Evolutionary conservation across 2,113 vertebrate genomes (phyloP).

Genomic region (Pedionomus torquatus): DNA sequence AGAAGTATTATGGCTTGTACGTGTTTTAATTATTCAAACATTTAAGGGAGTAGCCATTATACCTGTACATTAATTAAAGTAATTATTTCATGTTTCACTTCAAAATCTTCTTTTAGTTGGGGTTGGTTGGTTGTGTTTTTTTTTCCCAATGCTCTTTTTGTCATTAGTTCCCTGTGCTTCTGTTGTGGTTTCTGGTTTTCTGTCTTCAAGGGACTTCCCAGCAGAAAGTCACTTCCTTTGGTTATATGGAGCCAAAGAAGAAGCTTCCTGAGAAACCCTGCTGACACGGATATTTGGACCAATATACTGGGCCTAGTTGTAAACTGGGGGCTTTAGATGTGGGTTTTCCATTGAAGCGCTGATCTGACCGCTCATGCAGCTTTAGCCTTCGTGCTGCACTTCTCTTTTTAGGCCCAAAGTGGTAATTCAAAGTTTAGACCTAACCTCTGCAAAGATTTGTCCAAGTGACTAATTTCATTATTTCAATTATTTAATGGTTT

Average conservation of each 20-base stretch:
- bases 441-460: background rate
- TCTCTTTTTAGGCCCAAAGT: background rate
- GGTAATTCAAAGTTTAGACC: background rate
- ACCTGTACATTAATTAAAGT: background rate
- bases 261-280: conserved; percentile 34
- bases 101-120: background rate
- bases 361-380: background rate
- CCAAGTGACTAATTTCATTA: background rate
- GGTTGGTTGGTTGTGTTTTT: background rate
- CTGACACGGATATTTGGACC: conserved; percentile 11
- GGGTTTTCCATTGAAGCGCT: conserved; percentile 30
- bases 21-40: background rate
- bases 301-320: background rate
- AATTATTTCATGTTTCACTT: background rate
- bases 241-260: conserved; percentile 47
- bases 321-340: background rate
- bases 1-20: background rate
- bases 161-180: conserved; percentile 60
- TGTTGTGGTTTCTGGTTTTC: conserved; percentile 70
- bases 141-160: background rate
- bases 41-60: background rate
- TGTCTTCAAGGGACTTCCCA: conserved; percentile 64
- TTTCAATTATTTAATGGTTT: background rate
- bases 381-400: background rate
- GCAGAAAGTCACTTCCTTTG: conserved; percentile 60